Evolutionary conservation across 2,113 vertebrate species (phyloP).

Genomic region (Macrotus californicus): DNA sequence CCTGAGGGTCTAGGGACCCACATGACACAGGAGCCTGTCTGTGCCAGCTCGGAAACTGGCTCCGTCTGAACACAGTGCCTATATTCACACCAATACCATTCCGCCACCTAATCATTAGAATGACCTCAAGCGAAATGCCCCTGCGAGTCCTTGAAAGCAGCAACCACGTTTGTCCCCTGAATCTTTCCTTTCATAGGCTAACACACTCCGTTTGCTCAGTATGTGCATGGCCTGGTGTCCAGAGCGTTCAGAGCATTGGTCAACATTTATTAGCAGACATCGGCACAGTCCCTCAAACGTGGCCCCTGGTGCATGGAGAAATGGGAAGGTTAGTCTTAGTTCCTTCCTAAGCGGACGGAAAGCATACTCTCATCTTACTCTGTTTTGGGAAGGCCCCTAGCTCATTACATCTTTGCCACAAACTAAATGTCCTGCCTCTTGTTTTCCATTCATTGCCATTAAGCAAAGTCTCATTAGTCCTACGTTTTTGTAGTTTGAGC

Average conservation of each 20-base stretch:
- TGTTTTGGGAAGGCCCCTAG: not conserved
- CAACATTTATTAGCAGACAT: not conserved
- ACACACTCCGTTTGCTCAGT: not conserved
- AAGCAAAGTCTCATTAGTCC: not conserved
- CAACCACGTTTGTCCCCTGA: not conserved
- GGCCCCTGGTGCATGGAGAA: not conserved
- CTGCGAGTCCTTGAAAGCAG: not conserved
- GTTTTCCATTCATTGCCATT: not conserved
- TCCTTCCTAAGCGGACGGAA: not conserved
- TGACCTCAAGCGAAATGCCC: not conserved
- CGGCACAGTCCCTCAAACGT: not conserved
- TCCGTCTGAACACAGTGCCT: not conserved
- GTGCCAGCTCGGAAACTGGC: not conserved
- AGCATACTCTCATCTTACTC: not conserved
- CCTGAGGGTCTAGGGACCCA: not conserved
- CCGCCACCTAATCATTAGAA: not conserved
- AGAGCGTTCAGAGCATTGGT: not conserved
- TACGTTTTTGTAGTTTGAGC: not conserved
- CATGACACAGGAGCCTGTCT: not conserved
- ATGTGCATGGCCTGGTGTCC: not conserved
- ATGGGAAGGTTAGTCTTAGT: not conserved
- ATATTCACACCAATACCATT: not conserved
- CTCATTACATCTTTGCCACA: not conserved
- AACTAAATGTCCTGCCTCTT: not conserved
- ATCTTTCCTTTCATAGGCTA: not conserved